Evolutionary conservation across 2,113 vertebrate genomes (phyloP).

Genomic region (Nothobranchius furzeri): DNA sequence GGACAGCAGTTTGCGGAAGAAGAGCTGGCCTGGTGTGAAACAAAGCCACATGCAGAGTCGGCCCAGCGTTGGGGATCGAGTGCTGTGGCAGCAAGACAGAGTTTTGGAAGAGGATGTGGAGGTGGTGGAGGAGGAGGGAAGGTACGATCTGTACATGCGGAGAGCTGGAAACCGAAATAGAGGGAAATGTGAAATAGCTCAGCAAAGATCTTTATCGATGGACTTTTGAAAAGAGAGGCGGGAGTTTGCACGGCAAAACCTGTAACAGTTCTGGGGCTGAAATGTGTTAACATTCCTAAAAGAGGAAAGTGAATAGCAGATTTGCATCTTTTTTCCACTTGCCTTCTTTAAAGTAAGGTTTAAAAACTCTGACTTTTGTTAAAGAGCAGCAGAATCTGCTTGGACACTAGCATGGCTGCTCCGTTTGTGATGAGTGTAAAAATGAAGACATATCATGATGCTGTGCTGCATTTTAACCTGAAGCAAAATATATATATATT

Average conservation of each 20-base stretch:
- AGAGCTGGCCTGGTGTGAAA: constrained; percentile 73
- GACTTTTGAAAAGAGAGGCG: constrained; percentile 81
- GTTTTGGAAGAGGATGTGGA: constrained; percentile 91
- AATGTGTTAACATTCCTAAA: neutral
- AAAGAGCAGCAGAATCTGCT: neutral
- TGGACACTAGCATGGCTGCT: neutral
- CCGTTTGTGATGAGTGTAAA: neutral
- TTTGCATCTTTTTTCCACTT: neutral
- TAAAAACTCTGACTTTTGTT: neutral
- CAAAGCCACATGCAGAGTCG: constrained; percentile 39
- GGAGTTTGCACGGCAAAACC: neutral
- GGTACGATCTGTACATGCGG: constrained; percentile 83
- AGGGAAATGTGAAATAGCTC: constrained; percentile 62
- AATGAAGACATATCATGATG: neutral
- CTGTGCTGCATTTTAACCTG: constrained; percentile 22
- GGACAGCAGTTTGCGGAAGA: constrained; percentile 67
- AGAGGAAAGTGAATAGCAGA: constrained; percentile 1
- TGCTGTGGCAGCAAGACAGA: constrained; percentile 85
- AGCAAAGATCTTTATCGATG: constrained; percentile 92
- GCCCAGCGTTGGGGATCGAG: constrained; percentile 66
- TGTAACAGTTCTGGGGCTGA: neutral
- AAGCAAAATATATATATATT: neutral
- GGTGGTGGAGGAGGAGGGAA: constrained; percentile 42
- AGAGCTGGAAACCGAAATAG: constrained; percentile 69
- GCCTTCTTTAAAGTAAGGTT: neutral